Percentiles rank a stretch among this genome's conserved stretches.
Conservation (phyloP, 2,113 vertebrate species). For the Cyrtonyx montezumae region DNA sequence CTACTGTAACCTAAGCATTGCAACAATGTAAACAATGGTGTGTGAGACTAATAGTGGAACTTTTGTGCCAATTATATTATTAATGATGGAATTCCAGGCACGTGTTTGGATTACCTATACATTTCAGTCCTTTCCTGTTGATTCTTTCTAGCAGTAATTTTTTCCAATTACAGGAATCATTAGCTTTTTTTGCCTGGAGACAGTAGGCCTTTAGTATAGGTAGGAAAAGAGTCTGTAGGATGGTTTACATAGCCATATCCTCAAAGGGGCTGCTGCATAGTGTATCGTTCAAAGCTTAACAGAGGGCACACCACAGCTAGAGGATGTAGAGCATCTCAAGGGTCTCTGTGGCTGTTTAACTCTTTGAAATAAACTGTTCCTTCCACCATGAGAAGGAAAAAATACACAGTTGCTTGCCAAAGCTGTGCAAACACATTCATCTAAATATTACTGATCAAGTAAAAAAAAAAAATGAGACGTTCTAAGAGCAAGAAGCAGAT, state of each 20-base stretch:
- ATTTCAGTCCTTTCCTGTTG: slow-evolving; percentile 65
- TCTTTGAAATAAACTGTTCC: slow-evolving; percentile 59
- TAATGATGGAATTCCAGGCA: slow-evolving; percentile 74
- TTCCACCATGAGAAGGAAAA: slow-evolving; percentile 42
- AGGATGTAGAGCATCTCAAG: slow-evolving; percentile 69
- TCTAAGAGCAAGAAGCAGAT: not conserved
- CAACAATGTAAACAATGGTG: not conserved
- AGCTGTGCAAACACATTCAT: slow-evolving; percentile 54
- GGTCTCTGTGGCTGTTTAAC: slow-evolving; percentile 39
- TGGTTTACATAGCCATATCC: slow-evolving; percentile 68
- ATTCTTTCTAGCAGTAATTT: slow-evolving; percentile 83
- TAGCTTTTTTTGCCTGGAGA: slow-evolving; percentile 75
- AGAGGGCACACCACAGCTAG: slow-evolving; percentile 54
- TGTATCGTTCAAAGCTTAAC: slow-evolving; percentile 58
- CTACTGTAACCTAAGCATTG: slow-evolving; percentile 14
- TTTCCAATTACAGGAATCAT: slow-evolving; percentile 85
- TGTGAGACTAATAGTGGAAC: slow-evolving; percentile 43
- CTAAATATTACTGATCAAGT: not conserved
- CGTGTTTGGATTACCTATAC: slow-evolving; percentile 65
- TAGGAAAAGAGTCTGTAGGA: slow-evolving; percentile 69
- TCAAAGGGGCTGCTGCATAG: slow-evolving; percentile 52
- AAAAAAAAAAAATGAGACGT: slow-evolving; percentile 10
- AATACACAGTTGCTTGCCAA: slow-evolving; percentile 35
- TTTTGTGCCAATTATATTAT: slow-evolving; percentile 56
- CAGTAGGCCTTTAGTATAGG: slow-evolving; percentile 84